Conservation (phyloP, 2,888 invertebrate genomes). For the Urechis unicinctus region DNA sequence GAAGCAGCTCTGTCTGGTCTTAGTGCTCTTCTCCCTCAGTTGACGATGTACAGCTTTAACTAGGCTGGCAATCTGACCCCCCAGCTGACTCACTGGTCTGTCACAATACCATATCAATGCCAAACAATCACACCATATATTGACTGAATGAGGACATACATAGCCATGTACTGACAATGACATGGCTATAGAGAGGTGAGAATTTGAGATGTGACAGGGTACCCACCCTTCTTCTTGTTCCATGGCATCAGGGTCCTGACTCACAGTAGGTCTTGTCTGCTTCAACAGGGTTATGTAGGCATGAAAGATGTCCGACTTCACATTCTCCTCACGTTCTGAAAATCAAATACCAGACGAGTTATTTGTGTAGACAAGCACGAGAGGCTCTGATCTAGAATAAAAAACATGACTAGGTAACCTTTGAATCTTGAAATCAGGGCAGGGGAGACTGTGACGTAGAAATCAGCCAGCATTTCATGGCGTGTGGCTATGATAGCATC, state of each 20-base stretch:
- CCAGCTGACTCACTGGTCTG: slow-evolving; percentile 40
- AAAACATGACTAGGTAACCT: slow-evolving; percentile 54
- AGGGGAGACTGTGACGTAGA: slow-evolving; percentile 83
- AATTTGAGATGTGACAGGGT: not conserved
- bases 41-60: slow-evolving; percentile 84
- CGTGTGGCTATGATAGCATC: slow-evolving; percentile 90
- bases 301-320: slow-evolving; percentile 95
- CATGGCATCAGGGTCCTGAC: slow-evolving; percentile 49
- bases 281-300: slow-evolving; percentile 88
- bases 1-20: slow-evolving; percentile 79
- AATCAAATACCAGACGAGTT: slow-evolving; percentile 9
- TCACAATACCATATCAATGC: slow-evolving; percentile 10
- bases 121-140: too few species aligned
- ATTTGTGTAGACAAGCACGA: too few species aligned
- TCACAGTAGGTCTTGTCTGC: slow-evolving; percentile 71
- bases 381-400: too few species aligned
- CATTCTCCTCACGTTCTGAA: slow-evolving; percentile 94
- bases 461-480: slow-evolving; percentile 81
- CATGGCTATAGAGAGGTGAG: not conserved
- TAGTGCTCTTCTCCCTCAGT: slow-evolving; percentile 59
- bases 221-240: slow-evolving; percentile 44
- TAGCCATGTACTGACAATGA: not conserved
- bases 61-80: slow-evolving; percentile 64
- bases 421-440: slow-evolving; percentile 87
- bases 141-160: too few species aligned